Evolutionary conservation across 2,113 vertebrate genomes (phyloP).

Genomic region (Columba livia): DNA sequence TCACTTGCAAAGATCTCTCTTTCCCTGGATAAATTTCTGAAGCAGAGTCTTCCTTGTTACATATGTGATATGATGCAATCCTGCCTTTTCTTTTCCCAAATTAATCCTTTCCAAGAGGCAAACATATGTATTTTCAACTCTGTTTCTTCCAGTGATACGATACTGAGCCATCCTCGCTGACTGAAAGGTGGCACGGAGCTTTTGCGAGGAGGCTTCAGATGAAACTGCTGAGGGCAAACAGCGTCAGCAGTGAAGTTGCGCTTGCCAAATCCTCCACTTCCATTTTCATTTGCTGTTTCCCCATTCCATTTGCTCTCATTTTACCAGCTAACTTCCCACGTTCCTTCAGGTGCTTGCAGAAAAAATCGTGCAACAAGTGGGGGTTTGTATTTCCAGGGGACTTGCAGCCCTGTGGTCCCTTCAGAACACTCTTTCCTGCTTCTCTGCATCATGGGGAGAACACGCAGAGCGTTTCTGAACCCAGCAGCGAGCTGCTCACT

Average conservation of each 20-base stretch:
- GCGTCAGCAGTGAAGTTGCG: accelerated
- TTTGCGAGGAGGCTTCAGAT: background rate
- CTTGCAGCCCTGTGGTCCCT: background rate
- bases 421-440: background rate
- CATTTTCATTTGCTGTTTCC: background rate
- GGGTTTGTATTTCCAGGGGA: background rate
- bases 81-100: background rate
- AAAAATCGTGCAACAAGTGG: too few species aligned
- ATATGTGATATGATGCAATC: background rate
- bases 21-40: background rate
- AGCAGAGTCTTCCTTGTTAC: background rate
- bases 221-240: background rate
- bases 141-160: background rate
- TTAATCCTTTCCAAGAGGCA: background rate
- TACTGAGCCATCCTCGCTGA: background rate
- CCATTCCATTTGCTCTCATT: background rate
- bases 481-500: background rate
- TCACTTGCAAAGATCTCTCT: background rate
- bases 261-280: background rate
- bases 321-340: accelerated
- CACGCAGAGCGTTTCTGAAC: background rate
- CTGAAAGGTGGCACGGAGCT: background rate
- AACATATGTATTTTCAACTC: background rate
- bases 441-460: background rate
- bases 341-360: background rate